These are phyloP conservation scores for Malachius bipustulatus DNA, from an alignment of 2,888 invertebrate species.

Conservation along the genomic window DNA sequence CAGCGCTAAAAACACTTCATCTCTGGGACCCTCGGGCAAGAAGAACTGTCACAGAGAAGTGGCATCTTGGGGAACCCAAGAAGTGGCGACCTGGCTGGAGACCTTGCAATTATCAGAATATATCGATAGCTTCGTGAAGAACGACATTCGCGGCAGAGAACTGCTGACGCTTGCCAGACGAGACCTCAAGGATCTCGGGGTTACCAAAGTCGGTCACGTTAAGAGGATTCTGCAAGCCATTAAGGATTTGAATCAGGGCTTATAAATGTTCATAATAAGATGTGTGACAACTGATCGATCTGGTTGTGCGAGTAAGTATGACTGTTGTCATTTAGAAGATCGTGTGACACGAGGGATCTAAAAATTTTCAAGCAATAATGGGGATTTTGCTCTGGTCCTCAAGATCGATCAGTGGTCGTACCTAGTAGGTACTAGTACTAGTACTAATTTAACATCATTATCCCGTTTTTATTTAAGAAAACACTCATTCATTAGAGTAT, in stretches of 20 bases:
- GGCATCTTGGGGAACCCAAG: slow-evolving; percentile 69
- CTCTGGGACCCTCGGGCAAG: slow-evolving; percentile 38
- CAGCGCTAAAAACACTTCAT: slow-evolving; percentile 35
- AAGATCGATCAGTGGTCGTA: too few relatives aligned
- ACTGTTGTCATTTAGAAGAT: too few relatives aligned
- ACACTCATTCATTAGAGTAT: too few relatives aligned
- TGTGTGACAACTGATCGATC: too few relatives aligned
- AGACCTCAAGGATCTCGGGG: slow-evolving; percentile 81
- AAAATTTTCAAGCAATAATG: too few relatives aligned
- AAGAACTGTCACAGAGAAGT: slow-evolving; percentile 40
- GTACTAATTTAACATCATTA: too few relatives aligned
- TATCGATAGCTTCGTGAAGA: slow-evolving; percentile 75
- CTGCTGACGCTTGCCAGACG: slow-evolving; percentile 74
- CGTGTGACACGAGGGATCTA: too few relatives aligned
- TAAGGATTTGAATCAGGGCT: slow-evolving; percentile 54
- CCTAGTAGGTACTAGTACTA: too few relatives aligned
- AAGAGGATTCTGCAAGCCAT: slow-evolving; percentile 90
- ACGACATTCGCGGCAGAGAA: slow-evolving; percentile 87
- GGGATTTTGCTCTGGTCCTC: too few relatives aligned
- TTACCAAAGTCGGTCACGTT: slow-evolving; percentile 90
- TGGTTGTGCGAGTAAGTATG: too few relatives aligned
- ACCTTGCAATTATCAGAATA: slow-evolving; percentile 82
- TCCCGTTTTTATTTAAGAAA: too few relatives aligned
- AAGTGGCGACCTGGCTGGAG: slow-evolving; percentile 86
- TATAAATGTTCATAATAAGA: too few relatives aligned